Base-by-base conservation (phyloP, 2,888 invertebrate species). In the Tachina grossa region DNA sequence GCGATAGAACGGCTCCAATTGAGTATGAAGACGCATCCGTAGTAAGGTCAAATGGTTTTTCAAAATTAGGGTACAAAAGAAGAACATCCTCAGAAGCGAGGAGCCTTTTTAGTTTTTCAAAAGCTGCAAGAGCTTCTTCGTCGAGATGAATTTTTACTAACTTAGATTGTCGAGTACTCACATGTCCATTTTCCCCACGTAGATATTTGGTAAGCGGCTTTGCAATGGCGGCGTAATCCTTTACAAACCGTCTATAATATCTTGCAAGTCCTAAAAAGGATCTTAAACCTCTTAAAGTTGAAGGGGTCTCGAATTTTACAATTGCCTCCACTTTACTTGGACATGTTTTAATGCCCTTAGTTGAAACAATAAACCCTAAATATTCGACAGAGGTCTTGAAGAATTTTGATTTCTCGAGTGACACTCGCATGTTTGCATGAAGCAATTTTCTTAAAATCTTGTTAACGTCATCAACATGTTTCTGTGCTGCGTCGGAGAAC, bases 1-100 rank as follows among this genome's bases (percentile, higher is more conserved):
- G 39, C 13, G 53, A 55, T 6, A 63, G 47, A 19, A 63, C 22
- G 5, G 45, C 55, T 9, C 82, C 72, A 45, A 87, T 22, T 19
- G 78, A 83, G 31, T 63, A 84, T n/a, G 88, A 83, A 9, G 88
- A 87, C 0, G 90, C 90, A 75, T 90, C 72, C 6, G 69, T 81
- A 39, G 83, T 84, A 31, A 86, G 53, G 41, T 84, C 82, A 41
- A 87, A 87, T 9, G 19, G 63, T 19, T 63, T 63, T 19, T 63
- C 19, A 16, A 63, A 63, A 45, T 63, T 22, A 1, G 45, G 45
- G 22, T 63, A 63, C 1, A 39, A 45, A 3, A 63, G 22, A 2
- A 63, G 10, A 16, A 45, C 11, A 43, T 61, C 43, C 8, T 61
- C 41, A 0, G 61, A 61, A 1, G 41, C 41, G 43, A 61, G 41